Evolutionary conservation across 2,113 vertebrate genomes (phyloP), one percentile per base, ranked within the genome.

Genomic region (Catagonus wagneri): DNA sequence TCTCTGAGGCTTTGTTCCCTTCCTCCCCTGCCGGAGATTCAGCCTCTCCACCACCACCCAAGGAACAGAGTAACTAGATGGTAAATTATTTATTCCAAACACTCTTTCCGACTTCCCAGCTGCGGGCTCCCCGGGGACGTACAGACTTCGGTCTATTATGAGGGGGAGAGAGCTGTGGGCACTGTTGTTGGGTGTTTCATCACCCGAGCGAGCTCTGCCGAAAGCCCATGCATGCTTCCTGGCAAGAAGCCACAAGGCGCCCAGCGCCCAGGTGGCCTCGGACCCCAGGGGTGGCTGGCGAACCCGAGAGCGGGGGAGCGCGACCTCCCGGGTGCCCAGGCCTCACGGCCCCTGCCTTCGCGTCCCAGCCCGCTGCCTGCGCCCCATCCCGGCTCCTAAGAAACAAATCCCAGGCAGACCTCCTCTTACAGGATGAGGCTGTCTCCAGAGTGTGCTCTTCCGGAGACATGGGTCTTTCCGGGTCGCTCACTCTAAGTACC

Each of bases 21-120:
- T 36, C 44, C 75, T 39, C 60, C 36, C 19, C 58, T 5, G 56
- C 79, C 75, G 69, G 54, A 60, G 86, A 63, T 10, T 32, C 90
- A 69, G 11, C 0, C 86, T 36, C 78, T 74, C 61, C 34, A 72
- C 39, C 94, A 52, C 36, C 68, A 89, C 87, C 78, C 85, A 1
- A 83, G 85, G 60, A 32, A 44, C 58, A 90, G 7, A 74, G 95
- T 39, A 89, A 97, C 63, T 15, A 16, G 75, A 65, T 15, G 32
- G 85, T 25, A 66, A 94, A 84, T 87, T 71, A 95, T 90, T 95
- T 11, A 88, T 36, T 0, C 0, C 20, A 60, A 34, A 54, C 3
- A n/a, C 85, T 83, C 66, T 92, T 80, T 89, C 96, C 36, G 83
- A 75, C 75, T 83, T 66, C 93, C 92, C 81, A 54, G 20, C 39